Base-by-base conservation (phyloP, 1,140 invertebrate genomes). In the Drosophila rufa region DNA sequence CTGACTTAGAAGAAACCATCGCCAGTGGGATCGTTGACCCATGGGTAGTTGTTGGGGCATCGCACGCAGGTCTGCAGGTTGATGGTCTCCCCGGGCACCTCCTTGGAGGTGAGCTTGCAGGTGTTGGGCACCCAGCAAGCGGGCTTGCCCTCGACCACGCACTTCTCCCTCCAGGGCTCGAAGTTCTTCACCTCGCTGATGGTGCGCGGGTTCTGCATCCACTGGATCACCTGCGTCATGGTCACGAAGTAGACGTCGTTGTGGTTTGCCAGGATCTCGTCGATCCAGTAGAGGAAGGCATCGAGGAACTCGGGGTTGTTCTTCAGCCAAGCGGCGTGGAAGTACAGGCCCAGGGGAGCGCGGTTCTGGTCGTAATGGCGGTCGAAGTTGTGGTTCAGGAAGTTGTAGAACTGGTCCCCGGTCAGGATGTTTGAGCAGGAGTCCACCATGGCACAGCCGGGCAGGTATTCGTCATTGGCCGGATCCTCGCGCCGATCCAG, bases 201-300 rank as follows among this genome's bases (percentile, higher is more conserved):
- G 3, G 97, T 97, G 45, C 96, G 95, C 11, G 98, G 98, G 89
- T 98, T 98, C 91, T 98, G 97, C 92, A 99, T 98, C 98, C 98
- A 99, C 92, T 99, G 97, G 79, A 99, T 98, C 1, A 98, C 98
- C 93, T 98, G 97, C 3, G 97, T 98, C 96, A 98, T 98, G n/a
- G 98, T 99, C 1, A 98, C 97, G 91, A 99, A 99, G 93, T 98
- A 99, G 6, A 98, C 98, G 92, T 99, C 98, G 67, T 97, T 97
- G 93, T 98, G 96, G 62, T 96, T 96, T 66, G 95, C 94, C 36
- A 98, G 93, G 50, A 98, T 95, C 94, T 99, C 98, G 91, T 99
- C 98, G 77, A 99, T 96, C 97, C 98, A 99, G 92, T 97, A 97
- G 9, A 98, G 94, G 95, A 99, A 98, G 64, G 97, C 97, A 82